Evolutionary conservation across 2,113 vertebrate genomes (phyloP), one percentile per base, ranked within the genome.

Genomic region (Tetraodon nigroviridis): DNA sequence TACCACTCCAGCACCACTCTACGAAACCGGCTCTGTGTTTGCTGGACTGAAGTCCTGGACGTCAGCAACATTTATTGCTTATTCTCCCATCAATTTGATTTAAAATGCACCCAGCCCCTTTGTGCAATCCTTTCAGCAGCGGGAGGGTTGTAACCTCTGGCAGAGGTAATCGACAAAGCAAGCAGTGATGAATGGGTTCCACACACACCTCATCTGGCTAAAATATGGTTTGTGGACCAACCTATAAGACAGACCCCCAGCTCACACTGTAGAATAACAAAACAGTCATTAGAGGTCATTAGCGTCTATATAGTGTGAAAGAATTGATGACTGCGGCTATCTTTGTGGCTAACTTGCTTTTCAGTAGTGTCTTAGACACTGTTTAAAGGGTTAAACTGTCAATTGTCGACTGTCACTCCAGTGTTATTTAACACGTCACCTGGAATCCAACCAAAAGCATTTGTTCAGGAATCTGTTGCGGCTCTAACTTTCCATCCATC

Each of bases 381-480:
- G 24, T 27, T 27, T 27, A 27, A 42, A 14, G 14, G 40, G 40
- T 42, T 42, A 27, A 42, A 42, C 40, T 42, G 40, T 42, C 40
- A 13, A 42, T 15, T 42, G 40, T 15, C 14, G 40, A 3, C 10
- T 42, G 40, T 42, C 3, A 42, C 14, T 16, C 12, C 11, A 12
- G 10, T 37, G 32, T 37, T 65, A 20, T 47, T 78, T 49, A 68
- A 53, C 2, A n/a, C 17, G 40, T 49, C 24, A 37, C 22, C 67
- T 71, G 44, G 20, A 16, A 68, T 62, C 58, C 62, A 59, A 67
- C 40, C 10, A 5, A 47, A 61, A 46, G 61, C 58, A 71, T 86
- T 84, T 76, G 76, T 68, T 80, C 45, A 73, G 77, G 67, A 58
- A 21, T 75, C 58, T 68, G 56, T 71, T 75, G 74, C 56, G 17